phyloP scores from a whole-genome alignment of 1,140 invertebrate genomes.

The Drosophila fuyamai region DNA sequence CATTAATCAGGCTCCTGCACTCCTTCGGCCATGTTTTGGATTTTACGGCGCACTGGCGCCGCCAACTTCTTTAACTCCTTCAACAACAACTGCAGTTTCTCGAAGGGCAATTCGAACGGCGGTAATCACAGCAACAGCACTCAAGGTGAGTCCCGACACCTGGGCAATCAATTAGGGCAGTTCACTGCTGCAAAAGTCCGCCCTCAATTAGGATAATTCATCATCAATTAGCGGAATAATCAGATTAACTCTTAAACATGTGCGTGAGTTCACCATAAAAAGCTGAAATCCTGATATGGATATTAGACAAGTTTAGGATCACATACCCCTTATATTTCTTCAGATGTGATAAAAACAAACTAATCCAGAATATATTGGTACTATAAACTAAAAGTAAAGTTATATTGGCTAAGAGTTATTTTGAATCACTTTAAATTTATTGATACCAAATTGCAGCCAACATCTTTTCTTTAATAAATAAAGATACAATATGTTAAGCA shows the following conservation, averaged over 20 bases:
- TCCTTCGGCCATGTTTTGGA: slow-evolving; percentile 79
- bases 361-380: too few species aligned
- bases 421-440: not conserved
- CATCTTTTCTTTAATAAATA: not conserved
- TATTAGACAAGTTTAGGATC: not conserved
- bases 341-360: too few species aligned
- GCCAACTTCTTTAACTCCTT: slow-evolving; percentile 84
- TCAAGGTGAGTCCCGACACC: slow-evolving; percentile 61
- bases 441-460: not conserved
- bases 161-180: slow-evolving; percentile 54
- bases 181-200: slow-evolving; percentile 24
- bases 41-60: slow-evolving; percentile 81
- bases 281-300: not conserved
- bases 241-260: slow-evolving; percentile 21
- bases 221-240: slow-evolving; percentile 48
- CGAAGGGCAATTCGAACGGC: slow-evolving; percentile 63
- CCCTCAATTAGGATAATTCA: slow-evolving; percentile 68
- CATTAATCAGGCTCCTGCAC: slow-evolving; percentile 1
- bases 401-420: not conserved
- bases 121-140: slow-evolving; percentile 69
- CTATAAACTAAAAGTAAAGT: too few species aligned
- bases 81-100: slow-evolving; percentile 83
- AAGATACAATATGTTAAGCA: not conserved
- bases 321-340: too few species aligned
- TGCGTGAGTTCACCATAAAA: slow-evolving; percentile 20